Percentiles rank a stretch among this genome's conserved stretches.
Evolutionary conservation across 2,797 vertebrate genomes (phyloP).

Genomic region (Crenichthys baileyi): DNA sequence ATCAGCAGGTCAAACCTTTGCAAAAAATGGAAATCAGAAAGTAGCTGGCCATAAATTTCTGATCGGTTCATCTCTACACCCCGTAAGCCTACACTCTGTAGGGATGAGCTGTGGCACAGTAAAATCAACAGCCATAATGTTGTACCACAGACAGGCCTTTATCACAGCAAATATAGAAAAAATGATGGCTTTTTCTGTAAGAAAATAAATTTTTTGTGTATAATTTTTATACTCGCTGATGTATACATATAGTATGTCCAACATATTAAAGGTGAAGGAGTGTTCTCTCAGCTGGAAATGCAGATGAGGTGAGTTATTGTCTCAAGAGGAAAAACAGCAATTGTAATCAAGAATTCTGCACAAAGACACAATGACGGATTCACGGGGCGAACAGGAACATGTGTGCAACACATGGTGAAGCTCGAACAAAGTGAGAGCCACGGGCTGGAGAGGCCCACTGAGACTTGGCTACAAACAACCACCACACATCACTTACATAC

Average conservation of each 20-base stretch:
- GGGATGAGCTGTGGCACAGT: neutral
- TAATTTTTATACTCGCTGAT: neutral
- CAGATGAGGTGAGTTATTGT: conserved; percentile 45
- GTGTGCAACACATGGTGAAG: conserved; percentile 80
- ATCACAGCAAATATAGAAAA: neutral
- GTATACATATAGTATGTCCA: conserved; percentile 20
- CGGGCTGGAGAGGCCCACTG: conserved; percentile 61
- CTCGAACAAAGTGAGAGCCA: conserved; percentile 59
- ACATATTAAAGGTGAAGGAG: conserved; percentile 30
- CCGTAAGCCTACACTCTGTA: neutral
- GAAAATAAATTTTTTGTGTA: conserved; percentile 1
- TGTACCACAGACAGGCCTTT: neutral
- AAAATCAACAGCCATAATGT: neutral
- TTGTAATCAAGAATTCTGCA: conserved; percentile 73
- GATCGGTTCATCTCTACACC: neutral
- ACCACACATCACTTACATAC: conserved; percentile 44
- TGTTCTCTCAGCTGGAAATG: conserved; percentile 54
- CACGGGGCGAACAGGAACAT: conserved; percentile 75
- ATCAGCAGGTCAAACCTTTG: no score
- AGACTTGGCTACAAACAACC: conserved; percentile 69
- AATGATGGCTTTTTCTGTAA: neutral
- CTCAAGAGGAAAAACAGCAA: conserved; percentile 70
- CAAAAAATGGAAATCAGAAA: neutral
- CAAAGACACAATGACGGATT: conserved; percentile 74
- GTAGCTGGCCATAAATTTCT: neutral